Base-by-base conservation (phyloP, 1,140 invertebrate species). In the Pseudomyrmex concolor region DNA sequence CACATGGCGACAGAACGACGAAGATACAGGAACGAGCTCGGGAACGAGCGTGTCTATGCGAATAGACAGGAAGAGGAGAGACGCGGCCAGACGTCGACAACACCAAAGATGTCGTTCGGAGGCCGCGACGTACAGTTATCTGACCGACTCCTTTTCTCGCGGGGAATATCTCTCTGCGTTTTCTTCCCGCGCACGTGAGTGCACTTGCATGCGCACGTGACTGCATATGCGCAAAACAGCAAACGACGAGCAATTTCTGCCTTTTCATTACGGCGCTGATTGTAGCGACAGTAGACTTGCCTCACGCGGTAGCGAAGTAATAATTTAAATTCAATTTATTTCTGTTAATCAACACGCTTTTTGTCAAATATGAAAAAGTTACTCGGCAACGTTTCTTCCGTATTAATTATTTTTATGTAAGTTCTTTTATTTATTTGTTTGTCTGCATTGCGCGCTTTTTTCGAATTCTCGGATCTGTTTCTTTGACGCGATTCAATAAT, bases 61-160 rank as follows among this genome's bases (percentile, higher is more conserved):
- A 77, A 82, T 85, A 77, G 83, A 76, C 83, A 71, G 77, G 81
- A 80, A 87, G 85, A 87, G 85, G 68, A 68, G 68, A 68, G 51
- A 34, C 34, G 5, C 34, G 34, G 45, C 57, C 84, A 77, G 71
- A 78, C 86, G 13, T 70, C 82, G 85, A 48, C 74, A 82, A 85
- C 83, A 73, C 86, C 89, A 90, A 93, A 93, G 91, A 93, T 93
- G 92, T 93, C 92, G 92, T 92, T 84, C 92, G 89, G 89, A 84
- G 92, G 89, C 91, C 91, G 90, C 87, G 91, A 92, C 90, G 87
- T 93, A 94, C 94, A 94, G 94, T 94, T 94, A 94, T 91, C 89
- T 94, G 94, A 94, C 94, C 94, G 93, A 94, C 93, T 94, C 91
- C 89, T 91, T 91, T 92, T 85, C 84, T 89, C 86, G 89, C 84